Evolutionary conservation across 2,888 invertebrate species (phyloP).

Genomic region (Tridacna crocea): DNA sequence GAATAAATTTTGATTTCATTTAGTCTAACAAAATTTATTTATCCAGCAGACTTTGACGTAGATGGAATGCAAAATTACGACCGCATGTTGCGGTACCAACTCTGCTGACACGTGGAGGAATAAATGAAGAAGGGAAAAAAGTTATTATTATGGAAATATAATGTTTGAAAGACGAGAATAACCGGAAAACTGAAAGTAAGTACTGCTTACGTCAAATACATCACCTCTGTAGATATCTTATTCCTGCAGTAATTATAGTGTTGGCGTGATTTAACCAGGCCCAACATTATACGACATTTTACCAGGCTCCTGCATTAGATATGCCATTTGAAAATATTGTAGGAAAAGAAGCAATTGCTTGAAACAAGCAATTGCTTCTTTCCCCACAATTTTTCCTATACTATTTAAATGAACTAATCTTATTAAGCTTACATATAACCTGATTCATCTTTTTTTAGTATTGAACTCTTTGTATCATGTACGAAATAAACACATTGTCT

Average conservation of each 20-base stretch:
- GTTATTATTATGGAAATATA: background rate
- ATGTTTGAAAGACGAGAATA: background rate
- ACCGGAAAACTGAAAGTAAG: background rate
- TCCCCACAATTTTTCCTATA: background rate
- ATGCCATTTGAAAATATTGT: background rate
- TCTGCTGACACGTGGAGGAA: too few relatives aligned
- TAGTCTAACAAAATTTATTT: too few relatives aligned
- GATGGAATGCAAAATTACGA: too few relatives aligned
- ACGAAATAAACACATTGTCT: background rate
- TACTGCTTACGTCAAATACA: background rate
- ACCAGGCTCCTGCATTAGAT: background rate
- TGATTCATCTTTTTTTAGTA: background rate
- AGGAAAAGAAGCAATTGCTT: slow-evolving; percentile 9
- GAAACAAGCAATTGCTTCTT: slow-evolving; percentile 8
- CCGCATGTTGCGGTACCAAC: too few relatives aligned
- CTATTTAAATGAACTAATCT: background rate
- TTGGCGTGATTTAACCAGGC: background rate
- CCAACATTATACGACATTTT: background rate
- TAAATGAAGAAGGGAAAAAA: too few relatives aligned
- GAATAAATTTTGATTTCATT: too few relatives aligned
- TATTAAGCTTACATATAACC: too few relatives aligned
- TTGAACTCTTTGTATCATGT: background rate
- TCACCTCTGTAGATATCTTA: background rate
- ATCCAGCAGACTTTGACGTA: too few relatives aligned
- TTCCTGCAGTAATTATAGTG: background rate